phyloP scores from a whole-genome alignment of 2,888 invertebrate species.

The Mechanitis mazaeus region DNA sequence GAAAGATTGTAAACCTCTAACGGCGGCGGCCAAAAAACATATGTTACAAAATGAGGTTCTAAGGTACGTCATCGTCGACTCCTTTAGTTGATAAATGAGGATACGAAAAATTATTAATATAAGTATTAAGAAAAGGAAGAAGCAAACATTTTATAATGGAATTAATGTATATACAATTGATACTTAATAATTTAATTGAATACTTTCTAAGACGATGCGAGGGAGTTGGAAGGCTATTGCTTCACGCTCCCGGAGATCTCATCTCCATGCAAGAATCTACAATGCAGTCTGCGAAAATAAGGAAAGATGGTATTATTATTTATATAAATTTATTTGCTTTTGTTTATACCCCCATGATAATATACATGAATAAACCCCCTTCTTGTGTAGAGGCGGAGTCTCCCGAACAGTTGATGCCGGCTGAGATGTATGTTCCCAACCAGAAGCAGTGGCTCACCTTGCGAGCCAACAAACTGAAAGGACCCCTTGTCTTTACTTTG shows the following conservation, averaged over 20 bases:
- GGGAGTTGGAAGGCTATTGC: constrained; percentile 87
- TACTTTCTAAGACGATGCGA: constrained; percentile 80
- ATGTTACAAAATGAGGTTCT: constrained; percentile 80
- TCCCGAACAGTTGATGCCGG: constrained; percentile 84
- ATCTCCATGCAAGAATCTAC: constrained; percentile 82
- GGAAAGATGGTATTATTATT: constrained; percentile 53
- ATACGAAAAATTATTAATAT: too few relatives aligned
- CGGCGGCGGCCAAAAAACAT: constrained; percentile 71
- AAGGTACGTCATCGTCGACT: constrained; percentile 42
- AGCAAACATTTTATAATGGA: too few relatives aligned
- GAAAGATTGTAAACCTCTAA: constrained; percentile 75
- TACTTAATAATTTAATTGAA: not conserved
- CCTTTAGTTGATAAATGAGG: too few relatives aligned
- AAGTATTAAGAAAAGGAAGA: too few relatives aligned
- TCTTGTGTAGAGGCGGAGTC: constrained; percentile 59
- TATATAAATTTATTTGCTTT: constrained; percentile 1
- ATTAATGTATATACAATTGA: not conserved
- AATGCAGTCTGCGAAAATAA: constrained; percentile 58
- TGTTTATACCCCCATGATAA: not conserved
- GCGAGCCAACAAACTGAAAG: constrained; percentile 76
- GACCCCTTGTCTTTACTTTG: constrained; percentile 53
- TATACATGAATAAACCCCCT: too few relatives aligned
- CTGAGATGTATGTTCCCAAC: constrained; percentile 95
- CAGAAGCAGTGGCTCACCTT: constrained; percentile 92
- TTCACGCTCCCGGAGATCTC: constrained; percentile 89